phyloP scores from a whole-genome alignment of 2,888 invertebrate genomes.

The Cantharis nigra region DNA sequence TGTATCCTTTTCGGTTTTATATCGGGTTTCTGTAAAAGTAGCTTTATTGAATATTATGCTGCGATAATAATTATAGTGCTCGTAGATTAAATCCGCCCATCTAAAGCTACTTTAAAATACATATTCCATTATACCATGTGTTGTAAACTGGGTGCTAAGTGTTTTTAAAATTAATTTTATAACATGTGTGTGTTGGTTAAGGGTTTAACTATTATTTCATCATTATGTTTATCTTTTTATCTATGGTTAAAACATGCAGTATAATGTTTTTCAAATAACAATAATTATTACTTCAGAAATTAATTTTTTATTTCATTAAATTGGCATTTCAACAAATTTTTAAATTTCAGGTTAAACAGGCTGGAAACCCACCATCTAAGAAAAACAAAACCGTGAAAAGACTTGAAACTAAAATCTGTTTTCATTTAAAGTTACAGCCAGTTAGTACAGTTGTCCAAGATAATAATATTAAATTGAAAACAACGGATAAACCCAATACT shows the following conservation, averaged over 20 bases:
- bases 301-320: background rate
- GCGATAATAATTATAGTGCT: constrained; percentile 30
- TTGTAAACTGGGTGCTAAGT: constrained; percentile 2
- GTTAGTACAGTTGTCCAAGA: no score
- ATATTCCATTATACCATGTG: constrained; percentile 6
- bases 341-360: background rate
- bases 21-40: background rate
- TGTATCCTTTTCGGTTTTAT: background rate
- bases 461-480: no score
- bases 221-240: background rate
- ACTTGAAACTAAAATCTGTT: no score
- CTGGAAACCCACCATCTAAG: no score
- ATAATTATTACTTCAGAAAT: background rate
- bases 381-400: no score
- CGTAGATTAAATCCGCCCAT: constrained; percentile 26
- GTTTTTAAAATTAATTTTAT: background rate
- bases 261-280: background rate
- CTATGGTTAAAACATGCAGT: background rate
- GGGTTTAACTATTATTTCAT: background rate
- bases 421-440: no score
- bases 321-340: background rate
- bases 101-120: constrained; percentile 29
- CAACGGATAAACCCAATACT: no score
- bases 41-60: constrained; percentile 13
- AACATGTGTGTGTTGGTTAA: background rate